phyloP scores from a whole-genome alignment of 1,140 invertebrate genomes.

The Drosophila yakuba region DNA sequence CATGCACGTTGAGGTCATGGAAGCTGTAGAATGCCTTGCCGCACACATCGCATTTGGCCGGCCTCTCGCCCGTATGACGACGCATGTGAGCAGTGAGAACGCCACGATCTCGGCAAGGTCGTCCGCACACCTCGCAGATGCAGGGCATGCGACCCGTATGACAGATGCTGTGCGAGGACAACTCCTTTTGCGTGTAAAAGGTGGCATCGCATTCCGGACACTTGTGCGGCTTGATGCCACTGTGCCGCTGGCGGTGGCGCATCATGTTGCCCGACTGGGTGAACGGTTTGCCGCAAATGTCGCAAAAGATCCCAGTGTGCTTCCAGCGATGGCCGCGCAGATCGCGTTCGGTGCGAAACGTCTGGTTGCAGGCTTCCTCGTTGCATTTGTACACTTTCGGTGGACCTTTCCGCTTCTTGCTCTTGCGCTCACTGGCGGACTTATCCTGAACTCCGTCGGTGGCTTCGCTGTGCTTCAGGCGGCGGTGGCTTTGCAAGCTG shows the following conservation, averaged over 20 bases:
- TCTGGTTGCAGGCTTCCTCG: conserved; percentile 60
- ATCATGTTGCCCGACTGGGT: conserved; percentile 78
- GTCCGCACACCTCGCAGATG: conserved; percentile 76
- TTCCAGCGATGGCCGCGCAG: conserved; percentile 73
- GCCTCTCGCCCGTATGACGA: conserved; percentile 90
- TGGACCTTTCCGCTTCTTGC: conserved; percentile 32
- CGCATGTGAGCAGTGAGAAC: conserved; percentile 89
- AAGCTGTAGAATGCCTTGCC: conserved; percentile 75
- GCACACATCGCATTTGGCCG: conserved; percentile 88
- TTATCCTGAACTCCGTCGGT: not conserved
- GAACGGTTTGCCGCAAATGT: conserved; percentile 77
- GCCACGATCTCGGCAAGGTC: conserved; percentile 70
- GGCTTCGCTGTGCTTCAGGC: conserved; percentile 53
- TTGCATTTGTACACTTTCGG: conserved; percentile 55
- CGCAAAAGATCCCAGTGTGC: conserved; percentile 78
- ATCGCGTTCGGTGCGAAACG: conserved; percentile 71
- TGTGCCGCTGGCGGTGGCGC: conserved; percentile 75
- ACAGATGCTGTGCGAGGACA: conserved; percentile 73
- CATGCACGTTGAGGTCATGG: conserved; percentile 82
- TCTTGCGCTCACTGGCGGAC: conserved; percentile 7
- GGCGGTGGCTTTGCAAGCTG: conserved; percentile 66
- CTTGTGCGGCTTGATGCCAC: conserved; percentile 75
- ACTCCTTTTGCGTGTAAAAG: conserved; percentile 77
- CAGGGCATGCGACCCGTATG: conserved; percentile 75
- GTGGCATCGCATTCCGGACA: conserved; percentile 67